These are phyloP conservation scores for Metaphire vulgaris DNA, from an alignment of 1,140 invertebrate genomes.

Conservation along the genomic window DNA sequence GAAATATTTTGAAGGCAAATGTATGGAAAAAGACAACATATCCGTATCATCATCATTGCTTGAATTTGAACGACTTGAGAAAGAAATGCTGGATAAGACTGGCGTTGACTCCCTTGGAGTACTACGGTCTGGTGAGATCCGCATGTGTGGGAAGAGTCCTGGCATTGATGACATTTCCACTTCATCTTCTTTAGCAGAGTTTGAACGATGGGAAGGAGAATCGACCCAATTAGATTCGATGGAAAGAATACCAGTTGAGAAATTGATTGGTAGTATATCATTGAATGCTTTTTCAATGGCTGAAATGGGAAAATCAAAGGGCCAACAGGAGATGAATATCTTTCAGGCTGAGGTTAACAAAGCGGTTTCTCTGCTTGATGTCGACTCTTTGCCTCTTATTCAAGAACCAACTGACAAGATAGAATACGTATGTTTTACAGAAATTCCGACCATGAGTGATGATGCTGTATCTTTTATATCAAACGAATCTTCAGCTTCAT, in stretches of 20 bases:
- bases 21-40: slow-evolving; percentile 48
- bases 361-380: slow-evolving; percentile 67
- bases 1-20: slow-evolving; percentile 48
- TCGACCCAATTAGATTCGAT: slow-evolving; percentile 60
- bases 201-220: slow-evolving; percentile 79
- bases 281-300: slow-evolving; percentile 81
- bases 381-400: slow-evolving; percentile 62
- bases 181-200: slow-evolving; percentile 86
- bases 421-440: too few relatives aligned
- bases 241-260: slow-evolving; percentile 38
- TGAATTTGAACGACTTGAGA: slow-evolving; percentile 54
- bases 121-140: background rate
- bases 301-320: slow-evolving; percentile 81
- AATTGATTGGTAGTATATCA: slow-evolving; percentile 36
- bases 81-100: slow-evolving; percentile 38
- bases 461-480: too few relatives aligned
- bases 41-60: slow-evolving; percentile 54
- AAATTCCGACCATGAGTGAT: too few relatives aligned
- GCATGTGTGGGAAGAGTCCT: slow-evolving; percentile 62
- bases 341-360: slow-evolving; percentile 48
- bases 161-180: slow-evolving; percentile 85
- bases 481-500: too few relatives aligned
- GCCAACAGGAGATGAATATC: slow-evolving; percentile 58
- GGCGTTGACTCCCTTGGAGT: slow-evolving; percentile 12
- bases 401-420: slow-evolving; percentile 13